Evolutionary conservation across 2,797 vertebrate species (phyloP), one percentile per base, ranked within the genome.

Genomic region (Gymnodraco acuticeps): DNA sequence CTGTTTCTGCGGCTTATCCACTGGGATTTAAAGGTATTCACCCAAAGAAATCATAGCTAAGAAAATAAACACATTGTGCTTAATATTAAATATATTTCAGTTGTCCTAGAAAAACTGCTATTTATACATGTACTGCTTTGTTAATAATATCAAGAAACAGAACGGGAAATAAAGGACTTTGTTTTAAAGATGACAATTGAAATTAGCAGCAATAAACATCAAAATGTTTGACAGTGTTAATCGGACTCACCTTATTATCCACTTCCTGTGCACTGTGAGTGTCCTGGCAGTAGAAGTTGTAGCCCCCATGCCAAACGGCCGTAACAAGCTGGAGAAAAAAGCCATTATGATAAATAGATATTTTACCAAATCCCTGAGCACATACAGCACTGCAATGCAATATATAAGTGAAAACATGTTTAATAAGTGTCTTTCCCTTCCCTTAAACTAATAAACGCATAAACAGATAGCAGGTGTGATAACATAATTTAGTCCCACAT

Each of bases 281-380:
- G 87, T 98, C 91, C 90, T 99, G 98, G 88, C 98, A 99, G 95
- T 95, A 96, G 92, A 99, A 96, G 92, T 94, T 97, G 93, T 99
- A 99, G 70, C 90, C 93, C 64, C 97, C 95, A 73, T 96, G 87
- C 96, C 95, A 96, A 54, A 96, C 96, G 86, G 96, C 94, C 0
- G 93, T 92, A 78, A 96, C 90, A 75, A 99, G 93, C 98, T 99
- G 80, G 68, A 67, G 64, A 94, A 73, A 83, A 86, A 71, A 48
- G 14, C 6, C 9, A 77, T 48, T 17, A 47, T 75, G 12, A 76
- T 14, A 19, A 66, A 46, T 17, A 1, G 3, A 16, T 31, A 51
- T 52, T 10, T 16, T 10, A 38, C 10, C 3, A 67, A 70, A 20
- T 38, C 1, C 17, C 10, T 41, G n/a, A 51, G 70, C 33, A 23